A percentile compares a stretch with the other conserved stretches of the same genome.
phyloP scores from a whole-genome alignment of 2,113 vertebrate genomes.

The Chauna torquata region DNA sequence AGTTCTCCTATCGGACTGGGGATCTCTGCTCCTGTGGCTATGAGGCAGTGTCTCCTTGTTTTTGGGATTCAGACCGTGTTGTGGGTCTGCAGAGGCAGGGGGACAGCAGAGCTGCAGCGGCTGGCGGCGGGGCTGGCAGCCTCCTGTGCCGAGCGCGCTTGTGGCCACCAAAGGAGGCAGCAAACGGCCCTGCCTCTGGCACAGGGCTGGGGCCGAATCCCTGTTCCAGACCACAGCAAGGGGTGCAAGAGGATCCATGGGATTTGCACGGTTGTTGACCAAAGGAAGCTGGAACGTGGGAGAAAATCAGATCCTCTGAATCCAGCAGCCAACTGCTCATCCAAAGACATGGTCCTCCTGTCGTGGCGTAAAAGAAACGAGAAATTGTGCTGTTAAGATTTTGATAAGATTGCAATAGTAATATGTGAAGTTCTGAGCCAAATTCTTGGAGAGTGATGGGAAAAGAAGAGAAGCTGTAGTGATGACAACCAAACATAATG shows the following conservation, averaged over 20 bases:
- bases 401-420: not conserved
- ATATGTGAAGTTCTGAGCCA: not conserved
- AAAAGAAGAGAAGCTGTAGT: not conserved
- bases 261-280: not conserved
- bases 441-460: not conserved
- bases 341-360: not conserved
- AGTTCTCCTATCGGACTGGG: not conserved
- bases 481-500: not conserved
- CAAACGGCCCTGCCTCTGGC: not conserved
- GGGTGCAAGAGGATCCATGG: fast-evolving
- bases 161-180: not conserved
- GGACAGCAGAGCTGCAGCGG: not conserved
- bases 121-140: not conserved
- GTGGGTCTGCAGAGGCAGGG: not conserved
- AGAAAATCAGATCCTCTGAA: not conserved
- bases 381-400: not conserved
- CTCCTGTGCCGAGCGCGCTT: fast-evolving
- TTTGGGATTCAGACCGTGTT: not conserved
- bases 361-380: not conserved
- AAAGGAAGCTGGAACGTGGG: not conserved
- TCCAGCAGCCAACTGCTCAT: not conserved
- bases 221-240: not conserved
- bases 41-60: not conserved
- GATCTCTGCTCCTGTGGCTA: not conserved
- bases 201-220: not conserved